Evolutionary conservation across 2,888 invertebrate genomes (phyloP).

Genomic region (Caenorhabditis becei): DNA sequence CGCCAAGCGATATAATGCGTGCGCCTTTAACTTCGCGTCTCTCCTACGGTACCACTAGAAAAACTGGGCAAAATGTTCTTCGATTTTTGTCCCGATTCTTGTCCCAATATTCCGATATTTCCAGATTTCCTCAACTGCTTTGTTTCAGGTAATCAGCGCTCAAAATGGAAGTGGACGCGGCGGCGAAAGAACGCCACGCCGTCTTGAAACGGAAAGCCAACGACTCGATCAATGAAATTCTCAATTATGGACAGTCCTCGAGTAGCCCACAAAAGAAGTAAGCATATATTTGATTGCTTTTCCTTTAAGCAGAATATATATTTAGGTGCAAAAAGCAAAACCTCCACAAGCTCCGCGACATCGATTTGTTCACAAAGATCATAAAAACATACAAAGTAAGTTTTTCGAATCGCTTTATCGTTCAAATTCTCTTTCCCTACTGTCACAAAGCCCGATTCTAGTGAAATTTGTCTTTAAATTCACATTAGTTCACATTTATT

Average conservation of each 20-base stretch:
- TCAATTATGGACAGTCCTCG: conserved; percentile 26
- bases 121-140: neutral
- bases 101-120: neutral
- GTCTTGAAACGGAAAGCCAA: conserved; percentile 54
- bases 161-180: conserved; percentile 54
- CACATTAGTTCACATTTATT: neutral
- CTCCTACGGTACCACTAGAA: conserved; percentile 57
- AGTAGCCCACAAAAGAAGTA: conserved; percentile 50
- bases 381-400: conserved; percentile 58
- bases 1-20: conserved; percentile 45
- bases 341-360: conserved; percentile 38
- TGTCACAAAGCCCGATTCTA: too few relatives aligned
- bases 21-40: conserved; percentile 50
- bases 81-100: neutral
- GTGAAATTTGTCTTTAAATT: too few relatives aligned
- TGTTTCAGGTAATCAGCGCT: conserved; percentile 35
- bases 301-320: neutral
- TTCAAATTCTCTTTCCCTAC: neutral
- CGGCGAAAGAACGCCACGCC: conserved; percentile 38
- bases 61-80: conserved; percentile 11
- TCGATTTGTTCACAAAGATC: conserved; percentile 48
- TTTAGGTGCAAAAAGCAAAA: conserved; percentile 30
- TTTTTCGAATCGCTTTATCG: neutral
- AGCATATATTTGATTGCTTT: neutral
- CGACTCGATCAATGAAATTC: conserved; percentile 45